A percentile compares a stretch with the other conserved stretches of the same genome.
phyloP scores from a whole-genome alignment of 37 sponge, comb jelly and placozoan species.

The Ephydatia muelleri region DNA sequence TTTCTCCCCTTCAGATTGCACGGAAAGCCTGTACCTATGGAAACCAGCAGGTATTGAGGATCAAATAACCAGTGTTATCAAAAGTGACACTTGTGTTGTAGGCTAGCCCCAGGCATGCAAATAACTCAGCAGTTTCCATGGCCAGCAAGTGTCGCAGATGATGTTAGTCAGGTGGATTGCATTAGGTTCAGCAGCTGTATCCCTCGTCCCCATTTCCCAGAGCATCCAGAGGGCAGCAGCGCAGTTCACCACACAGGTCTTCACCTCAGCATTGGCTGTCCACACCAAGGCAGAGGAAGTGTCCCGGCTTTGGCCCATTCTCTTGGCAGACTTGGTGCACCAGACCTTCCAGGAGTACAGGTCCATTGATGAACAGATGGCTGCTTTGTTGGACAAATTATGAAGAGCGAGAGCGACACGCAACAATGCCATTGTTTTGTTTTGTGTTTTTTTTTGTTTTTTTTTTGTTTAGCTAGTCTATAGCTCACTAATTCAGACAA shows the following conservation, averaged over 20 bases:
- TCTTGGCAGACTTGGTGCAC: slow-evolving; percentile 31
- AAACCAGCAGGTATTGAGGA: no score
- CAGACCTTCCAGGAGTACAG: slow-evolving; percentile 7
- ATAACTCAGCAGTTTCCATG: background rate
- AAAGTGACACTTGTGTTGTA: no score
- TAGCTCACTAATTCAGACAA: no score
- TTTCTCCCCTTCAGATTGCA: background rate
- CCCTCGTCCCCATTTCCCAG: background rate
- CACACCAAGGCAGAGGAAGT: slow-evolving; percentile 32
- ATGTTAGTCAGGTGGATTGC: background rate
- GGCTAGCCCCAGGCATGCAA: background rate
- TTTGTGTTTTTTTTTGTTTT: no score
- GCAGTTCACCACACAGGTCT: slow-evolving; percentile 1
- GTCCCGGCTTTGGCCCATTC: slow-evolving; percentile 48
- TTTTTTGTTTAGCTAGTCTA: no score
- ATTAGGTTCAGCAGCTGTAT: background rate
- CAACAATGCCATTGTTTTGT: no score
- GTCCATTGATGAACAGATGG: slow-evolving; percentile 35
- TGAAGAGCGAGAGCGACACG: background rate
- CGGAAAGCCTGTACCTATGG: background rate
- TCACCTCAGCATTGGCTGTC: slow-evolving; percentile 32
- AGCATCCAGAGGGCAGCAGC: background rate
- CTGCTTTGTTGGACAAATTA: slow-evolving; percentile 11
- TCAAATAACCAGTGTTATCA: no score
- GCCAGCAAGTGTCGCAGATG: background rate